These are phyloP conservation scores for Pelodiscus sinensis DNA, from an alignment of 2,113 vertebrate genomes.

Conservation along the genomic window DNA sequence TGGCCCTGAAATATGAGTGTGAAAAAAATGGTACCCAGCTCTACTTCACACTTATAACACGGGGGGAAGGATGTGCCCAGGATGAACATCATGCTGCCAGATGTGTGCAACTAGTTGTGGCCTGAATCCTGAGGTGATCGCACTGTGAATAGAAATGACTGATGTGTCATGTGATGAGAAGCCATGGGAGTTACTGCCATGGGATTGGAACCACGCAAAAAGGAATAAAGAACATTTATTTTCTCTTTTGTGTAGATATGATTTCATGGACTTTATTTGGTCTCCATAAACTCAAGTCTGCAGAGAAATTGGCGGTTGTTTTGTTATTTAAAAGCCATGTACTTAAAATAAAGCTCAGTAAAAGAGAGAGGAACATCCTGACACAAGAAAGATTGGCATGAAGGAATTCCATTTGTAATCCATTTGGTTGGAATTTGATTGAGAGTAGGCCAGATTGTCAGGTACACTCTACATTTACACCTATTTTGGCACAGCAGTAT, in stretches of 20 bases:
- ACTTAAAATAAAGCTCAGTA: neutral
- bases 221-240: neutral
- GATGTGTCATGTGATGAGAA: neutral
- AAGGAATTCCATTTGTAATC: neutral
- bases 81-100: neutral
- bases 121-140: neutral
- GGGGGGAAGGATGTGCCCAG: neutral
- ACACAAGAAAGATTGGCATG: neutral
- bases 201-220: neutral
- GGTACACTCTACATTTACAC: neutral
- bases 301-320: neutral
- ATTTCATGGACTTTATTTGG: neutral
- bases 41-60: neutral
- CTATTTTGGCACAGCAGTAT: neutral
- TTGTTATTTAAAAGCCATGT: neutral
- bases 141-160: neutral
- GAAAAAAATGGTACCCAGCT: neutral
- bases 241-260: neutral
- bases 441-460: neutral
- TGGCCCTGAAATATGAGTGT: neutral
- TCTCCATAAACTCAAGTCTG: neutral
- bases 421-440: neutral
- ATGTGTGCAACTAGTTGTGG: neutral
- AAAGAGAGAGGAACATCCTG: neutral
- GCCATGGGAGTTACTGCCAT: neutral